Conservation (phyloP, 92 coral and sea anemone species). For the Epizoanthus scotinus region DNA sequence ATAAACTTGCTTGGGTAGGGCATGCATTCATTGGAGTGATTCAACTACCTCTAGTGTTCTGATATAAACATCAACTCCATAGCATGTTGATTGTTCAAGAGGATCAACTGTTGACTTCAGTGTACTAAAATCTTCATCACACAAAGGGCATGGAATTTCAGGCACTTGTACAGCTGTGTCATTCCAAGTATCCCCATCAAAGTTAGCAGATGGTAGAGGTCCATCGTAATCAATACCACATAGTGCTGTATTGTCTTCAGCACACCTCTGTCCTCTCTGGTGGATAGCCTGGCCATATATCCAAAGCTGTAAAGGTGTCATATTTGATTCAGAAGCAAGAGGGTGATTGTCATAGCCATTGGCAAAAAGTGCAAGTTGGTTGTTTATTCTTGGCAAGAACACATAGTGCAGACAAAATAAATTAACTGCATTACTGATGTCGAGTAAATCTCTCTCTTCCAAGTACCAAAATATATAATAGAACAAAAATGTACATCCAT, state of each 20-base stretch:
- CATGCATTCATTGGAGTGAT: neutral
- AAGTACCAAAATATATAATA: conserved; percentile 57
- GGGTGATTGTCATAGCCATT: conserved; percentile 72
- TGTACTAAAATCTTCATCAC: conserved; percentile 1
- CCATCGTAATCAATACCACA: conserved; percentile 38
- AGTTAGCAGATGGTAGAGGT: conserved; percentile 51
- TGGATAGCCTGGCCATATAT: conserved; percentile 42
- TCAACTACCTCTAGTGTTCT: conserved; percentile 42
- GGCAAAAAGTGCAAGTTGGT: conserved; percentile 44
- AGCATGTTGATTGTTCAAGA: conserved; percentile 44
- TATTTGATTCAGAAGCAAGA: conserved; percentile 53
- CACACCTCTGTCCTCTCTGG: neutral
- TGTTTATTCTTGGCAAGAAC: conserved; percentile 54
- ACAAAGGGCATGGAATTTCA: conserved; percentile 52
- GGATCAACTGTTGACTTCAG: conserved; percentile 35
- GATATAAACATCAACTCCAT: conserved; percentile 53
- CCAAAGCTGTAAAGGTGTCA: conserved; percentile 79
- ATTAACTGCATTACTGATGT: conserved; percentile 55
- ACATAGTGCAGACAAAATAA: conserved; percentile 63
- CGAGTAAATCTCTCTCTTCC: conserved; percentile 58
- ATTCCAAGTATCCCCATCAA: conserved; percentile 51
- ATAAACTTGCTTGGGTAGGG: too few relatives aligned
- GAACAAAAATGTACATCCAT: conserved; percentile 57
- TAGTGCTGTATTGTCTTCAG: neutral
- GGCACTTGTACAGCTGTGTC: conserved; percentile 47